Evolutionary conservation across 2,797 vertebrate genomes (phyloP), one percentile per base, ranked within the genome.

Genomic region (Poeciliopsis infans): DNA sequence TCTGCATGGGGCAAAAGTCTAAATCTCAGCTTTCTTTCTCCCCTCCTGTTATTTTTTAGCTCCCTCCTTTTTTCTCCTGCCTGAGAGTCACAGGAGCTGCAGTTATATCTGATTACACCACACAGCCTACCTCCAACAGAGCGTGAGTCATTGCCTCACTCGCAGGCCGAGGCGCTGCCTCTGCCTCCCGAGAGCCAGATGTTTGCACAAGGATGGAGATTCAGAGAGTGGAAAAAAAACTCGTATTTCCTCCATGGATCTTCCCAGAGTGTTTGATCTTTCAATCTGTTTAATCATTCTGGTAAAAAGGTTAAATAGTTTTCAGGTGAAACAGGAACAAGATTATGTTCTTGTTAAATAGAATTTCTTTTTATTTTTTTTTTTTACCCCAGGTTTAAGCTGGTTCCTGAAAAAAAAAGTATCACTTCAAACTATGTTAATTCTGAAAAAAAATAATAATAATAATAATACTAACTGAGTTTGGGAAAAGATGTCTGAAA

Each of bases 141-240:
- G 95, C 91, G 89, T 94, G 91, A 95, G 96, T 96, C 96, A 96
- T 94, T 88, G 89, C 93, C 93, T 94, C 78, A 53, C 83, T 91
- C 86, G 36, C 89, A 81, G 85, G 86, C 88, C 75, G 33, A 53
- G 73, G 71, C 2, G 2, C 66, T 66, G 78, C 83, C 78, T 84
- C 72, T 53, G 59, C 79, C 81, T 53, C 10, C 10, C 2, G 46
- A 79, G 2, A 80, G 72, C 78, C 77, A 80, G 78, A 79, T 49
- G 53, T 83, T 89, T 90, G 85, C 82, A 86, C 83, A 88, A 89
- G 76, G 33, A 77, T 0, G 39, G 70, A 90, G 74, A 84, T 88
- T 87, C 76, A 5, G 61, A 70, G 66, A 74, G 43, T 28, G 2
- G 3, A 2, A 13, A 72, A 83, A 80, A 4, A 0, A 76, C 76